Conservation (phyloP, 1,140 invertebrate species). For the Heliconius melpomene region DNA sequence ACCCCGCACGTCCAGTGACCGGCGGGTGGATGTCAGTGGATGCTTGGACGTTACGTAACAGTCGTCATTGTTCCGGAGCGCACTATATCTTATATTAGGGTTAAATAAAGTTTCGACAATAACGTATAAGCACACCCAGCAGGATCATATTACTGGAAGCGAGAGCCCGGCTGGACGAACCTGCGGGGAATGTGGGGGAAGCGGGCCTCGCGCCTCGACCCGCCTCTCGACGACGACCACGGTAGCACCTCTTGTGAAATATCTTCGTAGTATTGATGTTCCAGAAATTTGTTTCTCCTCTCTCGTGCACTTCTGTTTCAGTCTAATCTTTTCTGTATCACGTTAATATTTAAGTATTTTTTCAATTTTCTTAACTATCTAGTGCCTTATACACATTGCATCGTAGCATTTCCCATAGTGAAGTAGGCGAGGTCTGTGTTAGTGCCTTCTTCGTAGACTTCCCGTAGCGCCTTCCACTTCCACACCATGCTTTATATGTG, state of each 20-base stretch:
- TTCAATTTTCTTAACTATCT: background rate
- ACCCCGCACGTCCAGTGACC: too few relatives aligned
- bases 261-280: background rate
- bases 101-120: constrained; percentile 6
- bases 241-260: constrained; percentile 40
- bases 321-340: background rate
- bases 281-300: constrained; percentile 1
- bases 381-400: background rate
- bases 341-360: background rate
- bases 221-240: constrained; percentile 53
- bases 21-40: too few relatives aligned
- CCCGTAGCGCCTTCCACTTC: background rate
- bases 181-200: constrained; percentile 88
- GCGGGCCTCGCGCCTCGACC: constrained; percentile 48
- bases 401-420: background rate
- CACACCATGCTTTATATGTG: background rate
- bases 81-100: background rate
- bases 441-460: background rate
- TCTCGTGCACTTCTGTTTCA: background rate
- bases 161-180: constrained; percentile 88
- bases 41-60: too few relatives aligned
- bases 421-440: background rate
- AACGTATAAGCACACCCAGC: constrained; percentile 43
- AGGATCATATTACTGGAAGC: constrained; percentile 84
- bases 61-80: too few relatives aligned